Base-by-base conservation (phyloP, 2,888 invertebrate species). In the Morinoia aosen region DNA sequence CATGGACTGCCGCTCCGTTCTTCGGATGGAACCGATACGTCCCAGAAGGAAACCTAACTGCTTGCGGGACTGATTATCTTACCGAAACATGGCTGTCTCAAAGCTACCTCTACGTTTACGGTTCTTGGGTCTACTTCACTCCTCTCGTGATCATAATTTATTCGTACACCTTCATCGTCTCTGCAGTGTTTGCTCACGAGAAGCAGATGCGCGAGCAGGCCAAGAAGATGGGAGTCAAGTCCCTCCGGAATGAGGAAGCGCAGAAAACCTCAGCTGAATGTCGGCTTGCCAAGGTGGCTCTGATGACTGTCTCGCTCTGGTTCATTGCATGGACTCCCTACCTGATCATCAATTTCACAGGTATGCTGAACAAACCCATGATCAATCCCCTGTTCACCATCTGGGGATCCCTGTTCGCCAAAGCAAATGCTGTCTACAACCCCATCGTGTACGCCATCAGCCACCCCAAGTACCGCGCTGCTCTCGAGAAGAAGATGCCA, bases 11-110 rank as follows among this genome's bases (percentile, higher is more conserved):
- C 11, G 97, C 97, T 8, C 97, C 97, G 12, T 97, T 97, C 95
- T 97, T 97, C 96, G 97, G 97, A 40, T 97, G 97, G 97, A 97
- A 97, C 96, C 97, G 97, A 91, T 97, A 97, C 97, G 97, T 97
- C 58, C 97, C 97, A 14, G 97, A 97, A 96, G 97, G 97, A 56
- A 97, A 97, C 97, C 97, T 97, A 97, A 97, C 97, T 16, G 97
- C 95, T 97, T 96, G 97, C 96, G 97, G 97, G 7, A 97, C 97
- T 96, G 97, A 97, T 97, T 97, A 97, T 96, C 95, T 96, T 88
- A 96, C 95, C 56, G 96, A 96, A 48, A 95, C 95, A 58, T 56
- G n/a, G 48, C 95, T 96, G 95, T 95, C 95, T 88, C 95, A 97
- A 96, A 96, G 96, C 95, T 97, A 97, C 96, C 96, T 97, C 19